Base-by-base conservation (phyloP, 2,113 vertebrate genomes). In the Brachyistius frenatus region DNA sequence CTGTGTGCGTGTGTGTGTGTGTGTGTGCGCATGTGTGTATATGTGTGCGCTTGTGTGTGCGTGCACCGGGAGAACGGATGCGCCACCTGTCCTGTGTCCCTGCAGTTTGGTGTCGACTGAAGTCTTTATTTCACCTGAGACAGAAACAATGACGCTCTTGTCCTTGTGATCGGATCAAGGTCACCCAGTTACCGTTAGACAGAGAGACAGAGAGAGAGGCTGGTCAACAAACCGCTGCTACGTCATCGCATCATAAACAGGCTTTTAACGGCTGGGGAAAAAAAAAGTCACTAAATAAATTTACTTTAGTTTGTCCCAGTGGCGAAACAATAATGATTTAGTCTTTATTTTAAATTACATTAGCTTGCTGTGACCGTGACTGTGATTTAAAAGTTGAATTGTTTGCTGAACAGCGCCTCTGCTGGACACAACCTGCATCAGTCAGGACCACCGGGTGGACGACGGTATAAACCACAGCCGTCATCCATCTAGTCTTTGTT, bases 41-140 rank as follows among this genome's bases (percentile, higher is more conserved):
- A n/a, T 11, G 46, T 33, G 64, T 11, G 36, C 11, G 47, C 46
- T 23, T 23, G 49, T 0, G 30, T 11, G 46, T 33, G 64, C 8
- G 36, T 11, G 47, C 46, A 50, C 39, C 8, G 41, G 23, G 9
- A 76, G 64, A 76, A 74, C 33, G n/a, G 73, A 73, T 89, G 73
- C 82, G 81, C 75, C 84, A 85, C 13, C 35, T 7, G 64, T 63
- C 16, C 37, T 56, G 61, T 47, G 70, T 81, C 61, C 50, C 57
- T 31, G 41, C 46, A 39, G 36, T 47, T 66, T 62, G 15, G 14
- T 52, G 23, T 6, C n/a, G 56, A 47, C 10, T 0, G n/a, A 53
- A 47, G 36, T 30, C 31, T 55, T 23, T 7, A 50, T 7, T 47
- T 80, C 32, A 74, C 55, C 63, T 67, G 54, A 62, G 55, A 57